phyloP scores from a whole-genome alignment of 2,888 invertebrate species.

The Agapetus fuscipes region DNA sequence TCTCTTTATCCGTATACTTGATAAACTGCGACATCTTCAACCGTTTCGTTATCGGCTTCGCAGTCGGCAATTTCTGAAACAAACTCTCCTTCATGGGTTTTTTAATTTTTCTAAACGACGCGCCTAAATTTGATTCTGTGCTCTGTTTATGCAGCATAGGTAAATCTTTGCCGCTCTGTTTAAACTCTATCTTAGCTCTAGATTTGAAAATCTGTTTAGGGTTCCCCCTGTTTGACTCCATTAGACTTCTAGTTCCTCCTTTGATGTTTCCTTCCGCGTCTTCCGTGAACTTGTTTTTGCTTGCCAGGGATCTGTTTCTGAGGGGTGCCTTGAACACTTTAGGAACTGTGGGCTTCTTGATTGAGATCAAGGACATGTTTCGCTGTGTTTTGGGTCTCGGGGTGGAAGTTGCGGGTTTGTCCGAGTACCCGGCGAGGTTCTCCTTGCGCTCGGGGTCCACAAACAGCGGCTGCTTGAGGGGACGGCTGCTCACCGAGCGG shows the following conservation, averaged over 20 bases:
- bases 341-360: conserved; percentile 15
- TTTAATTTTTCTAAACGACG: not conserved
- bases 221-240: conserved; percentile 16
- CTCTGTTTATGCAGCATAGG: conserved; percentile 4
- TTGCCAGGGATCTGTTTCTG: conserved; percentile 10
- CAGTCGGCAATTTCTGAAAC: conserved; percentile 17
- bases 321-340: conserved; percentile 7
- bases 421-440: conserved; percentile 7
- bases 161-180: conserved; percentile 9
- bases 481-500: conserved; percentile 1
- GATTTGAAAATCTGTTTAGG: conserved; percentile 6
- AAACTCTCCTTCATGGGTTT: conserved; percentile 7
- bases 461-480: conserved; percentile 6
- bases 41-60: conserved; percentile 16
- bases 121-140: conserved; percentile 1
- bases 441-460: conserved; percentile 18
- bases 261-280: conserved; percentile 8
- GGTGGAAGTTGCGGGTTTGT: not conserved
- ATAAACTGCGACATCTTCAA: conserved; percentile 19
- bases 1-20: conserved; percentile 20
- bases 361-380: conserved; percentile 17
- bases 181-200: conserved; percentile 6
- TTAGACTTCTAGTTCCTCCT: conserved; percentile 8
- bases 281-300: conserved; percentile 3
- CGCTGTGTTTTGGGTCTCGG: conserved; percentile 13